Conservation (phyloP, 2,113 vertebrate species). For the Anguilla japonica region DNA sequence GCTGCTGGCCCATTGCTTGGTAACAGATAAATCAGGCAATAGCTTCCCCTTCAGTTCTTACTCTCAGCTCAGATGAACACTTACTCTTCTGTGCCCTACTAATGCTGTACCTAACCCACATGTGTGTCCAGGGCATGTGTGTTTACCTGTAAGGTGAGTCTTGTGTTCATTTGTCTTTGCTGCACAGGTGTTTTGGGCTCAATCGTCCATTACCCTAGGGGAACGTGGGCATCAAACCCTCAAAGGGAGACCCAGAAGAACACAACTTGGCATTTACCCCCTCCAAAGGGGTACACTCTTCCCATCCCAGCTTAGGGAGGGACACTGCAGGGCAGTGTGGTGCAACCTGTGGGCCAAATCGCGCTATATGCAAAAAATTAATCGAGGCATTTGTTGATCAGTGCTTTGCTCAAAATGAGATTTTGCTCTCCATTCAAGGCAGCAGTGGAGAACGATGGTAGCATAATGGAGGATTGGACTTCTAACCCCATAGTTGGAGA, state of each 20-base stretch:
- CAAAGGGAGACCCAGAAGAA: not conserved
- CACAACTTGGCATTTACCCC: too few species aligned
- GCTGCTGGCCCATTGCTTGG: not conserved
- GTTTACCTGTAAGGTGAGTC: conserved; percentile 1
- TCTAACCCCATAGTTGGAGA: too few species aligned
- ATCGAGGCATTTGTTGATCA: too few species aligned
- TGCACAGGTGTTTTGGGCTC: conserved; percentile 60
- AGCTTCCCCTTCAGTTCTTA: not conserved
- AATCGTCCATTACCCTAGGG: conserved; percentile 56
- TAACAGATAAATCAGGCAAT: not conserved
- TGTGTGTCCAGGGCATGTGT: not conserved
- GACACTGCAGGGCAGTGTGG: not conserved
- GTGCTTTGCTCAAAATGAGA: too few species aligned
- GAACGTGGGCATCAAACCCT: not conserved
- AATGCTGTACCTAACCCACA: not conserved
- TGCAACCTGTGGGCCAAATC: not conserved
- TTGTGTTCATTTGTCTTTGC: conserved; percentile 26
- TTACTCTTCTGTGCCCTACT: not conserved
- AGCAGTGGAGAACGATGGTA: too few species aligned
- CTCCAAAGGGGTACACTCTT: too few species aligned
- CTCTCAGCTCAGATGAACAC: not conserved
- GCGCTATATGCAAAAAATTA: too few species aligned
- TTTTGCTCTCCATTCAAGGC: too few species aligned
- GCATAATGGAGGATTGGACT: too few species aligned
- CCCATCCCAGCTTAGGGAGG: too few species aligned